Base-by-base conservation (phyloP, 2,888 invertebrate genomes). In the Ornithoptera priamus region DNA sequence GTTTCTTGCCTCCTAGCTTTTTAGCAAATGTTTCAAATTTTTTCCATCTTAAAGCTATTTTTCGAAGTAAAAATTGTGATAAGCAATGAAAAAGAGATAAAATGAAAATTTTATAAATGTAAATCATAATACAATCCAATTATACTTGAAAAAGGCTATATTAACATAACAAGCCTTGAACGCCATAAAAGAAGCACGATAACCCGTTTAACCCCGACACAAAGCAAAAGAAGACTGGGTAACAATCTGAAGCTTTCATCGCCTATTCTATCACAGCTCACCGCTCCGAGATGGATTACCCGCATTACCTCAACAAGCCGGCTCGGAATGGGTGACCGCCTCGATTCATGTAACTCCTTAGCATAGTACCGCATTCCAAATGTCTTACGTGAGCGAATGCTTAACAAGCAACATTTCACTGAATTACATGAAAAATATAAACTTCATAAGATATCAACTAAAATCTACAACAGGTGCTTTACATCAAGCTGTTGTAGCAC, bases 191-290 rank as follows among this genome's bases (percentile, higher is more conserved):
- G 83, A 82, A 85, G 84, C 85, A 80, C 82, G 78, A 82, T 82
- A 80, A 78, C 79, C 81, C 82, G 84, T 89, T 88, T 87, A 90
- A 82, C 83, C n/a, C n/a, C n/a, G n/a, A n/a, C 85, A 87, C 85
- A 84, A 85, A 85, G 83, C 85, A 89, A 88, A 89, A 30, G 30
- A 88, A 86, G 88, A 90, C 87, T 86, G 86, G 85, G 82, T 78
- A 82, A 81, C 84, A 76, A 87, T 89, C 90, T 90, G 88, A 88
- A 89, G 87, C 86, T 85, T 79, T 85, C 90, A 89, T 91, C 90
- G 86, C 58, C 83, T 84, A 87, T 86, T 89, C 90, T 87, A 89
- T 89, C 90, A 89, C 82, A 79, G 79, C 69, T 76, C 81, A 82
- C 82, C 81, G 83, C 81, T 80, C 78, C 80, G 84, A 88, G 91